Evolutionary conservation across 2,888 invertebrate species (phyloP), one percentile per base, ranked within the genome.

Genomic region (Caenorhabditis drosophilae): DNA sequence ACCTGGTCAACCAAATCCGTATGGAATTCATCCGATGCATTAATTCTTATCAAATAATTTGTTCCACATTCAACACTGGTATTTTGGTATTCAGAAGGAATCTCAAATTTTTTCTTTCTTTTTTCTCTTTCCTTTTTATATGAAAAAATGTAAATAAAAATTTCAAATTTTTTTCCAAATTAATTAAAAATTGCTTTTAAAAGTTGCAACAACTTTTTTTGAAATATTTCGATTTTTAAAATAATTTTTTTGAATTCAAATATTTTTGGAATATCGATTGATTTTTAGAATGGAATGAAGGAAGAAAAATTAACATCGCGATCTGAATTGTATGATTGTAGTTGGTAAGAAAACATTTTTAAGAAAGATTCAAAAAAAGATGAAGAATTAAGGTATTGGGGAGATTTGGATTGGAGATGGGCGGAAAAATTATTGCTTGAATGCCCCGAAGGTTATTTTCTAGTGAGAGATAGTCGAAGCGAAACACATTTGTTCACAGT

Each of bases 321-420:
- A 45, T 22, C 23, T 23, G 31, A 45, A 6, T 45, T 45, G 45
- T 45, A 45, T 31, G 25, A 45, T 27, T 45, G 45, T 20, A 45
- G 45, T 31, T 45, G 45, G 45, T 40, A 40, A 18, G 40, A 20
- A n/a, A 4, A n/a, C n/a, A 36, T 36, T 7, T 16, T 36, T 4
- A n/a, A 36, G 4, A 3, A n/a, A 36, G 15, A n/a, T 36, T 12
- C 4, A 4, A 36, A 3, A 3, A 16, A 7, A 4, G 16, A 4
- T n/a, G 4, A n/a, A 7, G 12, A 20, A 9, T 40, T n/a, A 18
- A 40, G 40, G 40, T 91, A 91, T 84, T 92, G 91, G 91, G 91
- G 91, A 16, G 89, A 90, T 50, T 88, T 91, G 72, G 88, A 89
- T 0, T 87, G 89, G 69, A 87, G 87, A 35, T 89, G 90, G 82